These are phyloP conservation scores for Platycheirus rosarum DNA, from an alignment of 2,888 invertebrate species.

Conservation along the genomic window DNA sequence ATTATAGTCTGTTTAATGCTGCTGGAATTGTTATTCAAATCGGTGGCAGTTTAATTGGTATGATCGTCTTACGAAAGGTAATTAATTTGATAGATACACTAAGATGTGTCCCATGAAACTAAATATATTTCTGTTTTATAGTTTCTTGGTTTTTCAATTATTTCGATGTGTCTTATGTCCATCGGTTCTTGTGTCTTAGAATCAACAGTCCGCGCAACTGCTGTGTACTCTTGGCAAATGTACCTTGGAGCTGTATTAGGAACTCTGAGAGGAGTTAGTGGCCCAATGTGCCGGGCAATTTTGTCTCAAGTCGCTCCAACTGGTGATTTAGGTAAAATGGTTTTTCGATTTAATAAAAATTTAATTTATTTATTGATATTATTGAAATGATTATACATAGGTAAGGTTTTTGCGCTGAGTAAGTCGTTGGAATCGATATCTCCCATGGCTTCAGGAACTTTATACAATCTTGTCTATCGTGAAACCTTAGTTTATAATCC, in stretches of 20 bases:
- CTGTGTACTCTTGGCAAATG: slow-evolving; percentile 79
- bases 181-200: slow-evolving; percentile 79
- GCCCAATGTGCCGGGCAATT: slow-evolving; percentile 82
- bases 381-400: slow-evolving; percentile 71
- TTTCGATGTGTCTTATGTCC: slow-evolving; percentile 79
- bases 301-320: slow-evolving; percentile 80
- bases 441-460: slow-evolving; percentile 85
- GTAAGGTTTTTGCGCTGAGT: slow-evolving; percentile 88
- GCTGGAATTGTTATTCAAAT: slow-evolving; percentile 84
- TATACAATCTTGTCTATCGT: slow-evolving; percentile 87
- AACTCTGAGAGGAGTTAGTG: slow-evolving; percentile 79
- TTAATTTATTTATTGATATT: too few species aligned
- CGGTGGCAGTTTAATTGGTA: slow-evolving; percentile 85
- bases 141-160: slow-evolving; percentile 79
- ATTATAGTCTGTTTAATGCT: slow-evolving; percentile 82
- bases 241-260: slow-evolving; percentile 80
- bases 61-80: slow-evolving; percentile 84
- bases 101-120: too few species aligned
- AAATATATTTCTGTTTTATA: slow-evolving; percentile 57
- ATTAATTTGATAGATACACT: slow-evolving; percentile 24
- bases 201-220: slow-evolving; percentile 81
- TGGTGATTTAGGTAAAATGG: slow-evolving; percentile 81
- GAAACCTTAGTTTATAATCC: slow-evolving; percentile 83
- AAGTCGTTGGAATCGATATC: slow-evolving; percentile 86
- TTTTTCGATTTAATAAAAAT: too few species aligned